phyloP scores from a whole-genome alignment of 2,797 vertebrate species.

The Dryobates pubescens region DNA sequence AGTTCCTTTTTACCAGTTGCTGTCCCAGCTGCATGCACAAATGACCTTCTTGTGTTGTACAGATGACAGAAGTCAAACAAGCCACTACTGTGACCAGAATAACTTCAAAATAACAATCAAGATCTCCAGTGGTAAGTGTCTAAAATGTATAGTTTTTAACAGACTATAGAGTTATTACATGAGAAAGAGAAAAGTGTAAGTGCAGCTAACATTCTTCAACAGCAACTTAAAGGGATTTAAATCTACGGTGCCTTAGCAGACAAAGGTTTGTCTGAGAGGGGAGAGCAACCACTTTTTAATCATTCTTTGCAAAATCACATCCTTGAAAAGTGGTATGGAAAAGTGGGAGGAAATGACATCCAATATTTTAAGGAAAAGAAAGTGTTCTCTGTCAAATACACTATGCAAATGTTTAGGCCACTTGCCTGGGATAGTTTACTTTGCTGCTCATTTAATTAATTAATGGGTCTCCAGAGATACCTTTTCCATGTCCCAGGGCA shows the following conservation, averaged over 20 bases:
- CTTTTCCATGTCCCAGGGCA: not conserved
- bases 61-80: not conserved
- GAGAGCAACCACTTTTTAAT: not conserved
- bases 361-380: not conserved
- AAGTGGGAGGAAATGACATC: not conserved
- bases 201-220: not conserved
- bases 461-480: not conserved
- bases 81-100: not conserved
- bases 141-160: not conserved
- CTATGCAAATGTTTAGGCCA: not conserved
- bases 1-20: conserved; percentile 11
- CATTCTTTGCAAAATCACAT: not conserved
- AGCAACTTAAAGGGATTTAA: not conserved
- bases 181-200: not conserved
- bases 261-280: not conserved
- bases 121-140: not conserved
- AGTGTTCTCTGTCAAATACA: not conserved
- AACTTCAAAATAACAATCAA: not conserved
- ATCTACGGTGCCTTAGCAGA: not conserved
- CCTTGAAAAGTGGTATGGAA: not conserved
- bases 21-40: not conserved
- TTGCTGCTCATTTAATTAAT: conserved; percentile 2
- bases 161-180: not conserved
- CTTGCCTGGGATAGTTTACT: not conserved
- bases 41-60: not conserved